These are phyloP conservation scores for Sterna hirundo DNA, from an alignment of 2,113 vertebrate species.

Conservation along the genomic window DNA sequence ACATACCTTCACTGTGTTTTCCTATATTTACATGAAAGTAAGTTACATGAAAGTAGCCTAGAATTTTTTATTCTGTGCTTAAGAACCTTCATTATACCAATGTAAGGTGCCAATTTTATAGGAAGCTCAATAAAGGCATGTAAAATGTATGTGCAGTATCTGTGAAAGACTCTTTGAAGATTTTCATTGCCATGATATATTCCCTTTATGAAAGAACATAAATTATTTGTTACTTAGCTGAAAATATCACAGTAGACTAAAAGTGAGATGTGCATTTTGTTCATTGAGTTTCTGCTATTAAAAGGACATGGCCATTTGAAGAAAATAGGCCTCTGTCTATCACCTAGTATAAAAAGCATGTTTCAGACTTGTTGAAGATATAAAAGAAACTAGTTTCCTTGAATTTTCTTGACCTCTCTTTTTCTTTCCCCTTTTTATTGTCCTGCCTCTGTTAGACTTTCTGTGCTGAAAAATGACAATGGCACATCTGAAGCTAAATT, in stretches of 20 bases:
- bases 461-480: not conserved
- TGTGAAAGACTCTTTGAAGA: not conserved
- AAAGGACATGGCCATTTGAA: not conserved
- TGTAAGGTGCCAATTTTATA: not conserved
- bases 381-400: not conserved
- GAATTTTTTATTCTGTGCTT: not conserved
- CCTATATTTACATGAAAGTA: not conserved
- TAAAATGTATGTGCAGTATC: not conserved
- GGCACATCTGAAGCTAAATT: constrained; percentile 13
- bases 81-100: not conserved
- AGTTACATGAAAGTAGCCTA: not conserved
- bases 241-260: not conserved
- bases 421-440: not conserved
- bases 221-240: not conserved
- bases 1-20: not conserved
- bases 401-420: not conserved
- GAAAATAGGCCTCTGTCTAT: not conserved
- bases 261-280: not conserved
- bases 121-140: not conserved
- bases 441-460: not conserved
- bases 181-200: not conserved
- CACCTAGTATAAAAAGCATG: not conserved
- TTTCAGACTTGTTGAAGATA: not conserved
- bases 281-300: not conserved
- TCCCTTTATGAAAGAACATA: not conserved